Evolutionary conservation across 2,113 vertebrate genomes (phyloP), one percentile per base, ranked within the genome.

Genomic region (Hepsetus odoe): DNA sequence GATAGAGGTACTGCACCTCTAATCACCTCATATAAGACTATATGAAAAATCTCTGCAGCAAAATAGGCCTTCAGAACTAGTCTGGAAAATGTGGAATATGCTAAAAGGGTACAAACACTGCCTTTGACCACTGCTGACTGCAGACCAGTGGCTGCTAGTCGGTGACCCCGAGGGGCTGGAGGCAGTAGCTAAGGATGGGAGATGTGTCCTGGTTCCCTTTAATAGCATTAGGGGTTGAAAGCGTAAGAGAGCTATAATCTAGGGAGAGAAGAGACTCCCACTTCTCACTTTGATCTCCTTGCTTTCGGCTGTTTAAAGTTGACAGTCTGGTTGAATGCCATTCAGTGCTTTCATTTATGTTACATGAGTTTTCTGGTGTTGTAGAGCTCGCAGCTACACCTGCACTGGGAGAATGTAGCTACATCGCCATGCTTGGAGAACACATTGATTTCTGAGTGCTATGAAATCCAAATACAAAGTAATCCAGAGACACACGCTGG

Each of bases 311-410:
- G 90, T 90, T 88, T 82, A 89, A 93, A 91, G 92, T 91, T 91
- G 92, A 92, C 92, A 89, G 89, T 88, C 88, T 86, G 86, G 86
- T 88, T 93, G 91, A 91, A 90, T 92, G 90, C 90, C 90, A 91
- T 91, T 90, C 90, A 86, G 61, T 76, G 88, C 88, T 93, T 90
- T 91, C 90, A 89, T 92, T 93, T 94, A 93, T 92, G 92, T 91
- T 91, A 92, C 91, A 93, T 65, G 87, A 88, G 86, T 90, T 90
- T 89, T 87, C 89, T 87, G 86, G 90, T 90, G 89, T 91, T 88
- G 84, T 80, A 71, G 89, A 86, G 90, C 90, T 90, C 89, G 91
- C 90, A 88, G 92, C 91, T 91, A 93, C 92, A 94, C 94, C 93
- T 94, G 92, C 92, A 74, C 91, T 89, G 89, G 73, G 90, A 84